A percentile compares a stretch with the other conserved stretches of the same genome.
phyloP scores from a whole-genome alignment of 2,113 vertebrate genomes.

The Turdus rufiventris region DNA sequence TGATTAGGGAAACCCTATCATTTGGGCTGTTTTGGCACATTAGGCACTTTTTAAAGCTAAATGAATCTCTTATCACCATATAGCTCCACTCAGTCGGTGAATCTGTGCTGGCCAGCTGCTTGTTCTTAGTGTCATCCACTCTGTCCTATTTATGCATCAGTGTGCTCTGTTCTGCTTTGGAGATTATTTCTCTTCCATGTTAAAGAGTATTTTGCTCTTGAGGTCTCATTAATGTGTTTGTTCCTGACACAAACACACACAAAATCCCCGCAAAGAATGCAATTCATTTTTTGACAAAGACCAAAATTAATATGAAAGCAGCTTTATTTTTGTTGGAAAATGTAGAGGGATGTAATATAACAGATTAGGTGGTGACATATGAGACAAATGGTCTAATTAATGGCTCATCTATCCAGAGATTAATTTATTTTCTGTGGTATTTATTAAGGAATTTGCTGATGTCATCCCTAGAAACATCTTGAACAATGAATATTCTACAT shows the following conservation, averaged over 20 bases:
- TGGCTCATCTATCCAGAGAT: background rate
- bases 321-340: background rate
- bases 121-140: background rate
- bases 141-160: constrained; percentile 39
- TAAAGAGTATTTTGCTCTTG: background rate
- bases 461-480: background rate
- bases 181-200: constrained; percentile 4
- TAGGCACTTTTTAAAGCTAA: constrained; percentile 8
- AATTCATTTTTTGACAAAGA: background rate
- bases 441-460: background rate
- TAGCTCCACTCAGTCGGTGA: background rate
- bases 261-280: background rate
- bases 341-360: background rate
- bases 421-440: background rate
- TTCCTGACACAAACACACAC: background rate
- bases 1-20: background rate
- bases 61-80: background rate
- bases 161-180: background rate
- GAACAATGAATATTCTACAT: background rate
- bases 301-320: background rate
- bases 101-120: constrained; percentile 44
- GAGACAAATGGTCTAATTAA: constrained; percentile 3
- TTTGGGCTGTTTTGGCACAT: background rate
- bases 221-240: background rate
- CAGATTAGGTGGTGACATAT: background rate